These are phyloP conservation scores for Gibbula magus DNA, from an alignment of 2,888 invertebrate genomes.

Conservation along the genomic window DNA sequence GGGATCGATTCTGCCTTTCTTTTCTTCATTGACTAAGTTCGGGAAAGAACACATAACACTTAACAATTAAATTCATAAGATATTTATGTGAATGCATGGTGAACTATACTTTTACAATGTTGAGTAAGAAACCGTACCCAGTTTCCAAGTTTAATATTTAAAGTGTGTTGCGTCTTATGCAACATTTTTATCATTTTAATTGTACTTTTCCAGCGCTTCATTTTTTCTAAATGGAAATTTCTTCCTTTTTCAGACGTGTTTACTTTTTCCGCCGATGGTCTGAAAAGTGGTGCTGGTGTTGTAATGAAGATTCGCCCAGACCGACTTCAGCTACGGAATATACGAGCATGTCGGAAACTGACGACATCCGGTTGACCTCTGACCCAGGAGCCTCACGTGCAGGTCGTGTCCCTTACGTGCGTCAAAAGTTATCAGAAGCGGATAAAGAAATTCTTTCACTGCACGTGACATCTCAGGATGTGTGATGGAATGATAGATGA, in stretches of 20 bases:
- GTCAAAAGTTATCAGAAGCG: slow-evolving; percentile 39
- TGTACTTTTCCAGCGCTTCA: no score
- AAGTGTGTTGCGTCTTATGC: no score
- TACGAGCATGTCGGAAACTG: slow-evolving; percentile 44
- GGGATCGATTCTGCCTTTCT: no score
- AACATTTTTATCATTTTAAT: background rate
- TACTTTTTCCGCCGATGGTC: slow-evolving; percentile 39
- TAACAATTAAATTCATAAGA: no score
- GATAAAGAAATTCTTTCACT: slow-evolving; percentile 29
- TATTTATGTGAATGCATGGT: no score
- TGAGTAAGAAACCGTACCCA: no score
- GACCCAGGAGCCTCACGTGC: slow-evolving; percentile 10
- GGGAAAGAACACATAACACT: no score
- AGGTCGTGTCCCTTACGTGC: slow-evolving; percentile 35
- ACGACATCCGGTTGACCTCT: slow-evolving; percentile 36
- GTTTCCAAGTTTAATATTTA: no score
- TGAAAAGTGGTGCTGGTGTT: slow-evolving; percentile 40
- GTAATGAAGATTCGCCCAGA: slow-evolving; percentile 34
- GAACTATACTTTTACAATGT: no score
- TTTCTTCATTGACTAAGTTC: no score
- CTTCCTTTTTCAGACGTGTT: slow-evolving; percentile 36
- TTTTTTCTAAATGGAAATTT: background rate
- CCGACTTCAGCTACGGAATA: slow-evolving; percentile 38
- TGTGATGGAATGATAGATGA: background rate
- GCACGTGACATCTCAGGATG: slow-evolving; percentile 21